Evolutionary conservation across 2,113 vertebrate genomes (phyloP).

Genomic region (Calcarius ornatus): DNA sequence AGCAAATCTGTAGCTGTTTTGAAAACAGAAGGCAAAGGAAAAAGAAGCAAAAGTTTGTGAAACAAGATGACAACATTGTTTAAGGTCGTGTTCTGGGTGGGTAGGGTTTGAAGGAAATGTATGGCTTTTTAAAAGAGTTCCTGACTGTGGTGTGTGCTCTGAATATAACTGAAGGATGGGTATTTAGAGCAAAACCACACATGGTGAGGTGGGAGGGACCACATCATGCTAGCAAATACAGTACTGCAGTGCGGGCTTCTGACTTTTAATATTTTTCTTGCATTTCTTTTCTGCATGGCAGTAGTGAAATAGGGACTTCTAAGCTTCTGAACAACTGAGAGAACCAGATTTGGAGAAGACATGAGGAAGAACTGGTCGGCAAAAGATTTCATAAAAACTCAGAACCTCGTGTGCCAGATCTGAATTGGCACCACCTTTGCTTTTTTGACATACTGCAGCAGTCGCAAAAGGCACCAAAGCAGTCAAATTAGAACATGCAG

Average conservation of each 20-base stretch:
- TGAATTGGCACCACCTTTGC: conserved; percentile 74
- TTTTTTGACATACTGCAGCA: conserved; percentile 73
- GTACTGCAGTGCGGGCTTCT: conserved; percentile 65
- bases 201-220: conserved; percentile 55
- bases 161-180: conserved; percentile 1
- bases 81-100: neutral
- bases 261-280: conserved; percentile 78
- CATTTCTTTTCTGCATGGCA: conserved; percentile 81
- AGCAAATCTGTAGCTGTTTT: neutral
- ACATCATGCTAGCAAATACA: conserved; percentile 60
- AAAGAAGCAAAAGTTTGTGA: neutral
- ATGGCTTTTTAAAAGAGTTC: neutral
- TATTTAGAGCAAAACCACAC: conserved; percentile 23
- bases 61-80: neutral
- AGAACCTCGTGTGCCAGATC: conserved; percentile 71
- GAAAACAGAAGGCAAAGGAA: neutral
- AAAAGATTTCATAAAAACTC: conserved; percentile 77
- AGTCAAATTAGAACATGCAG: conserved; percentile 68
- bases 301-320: conserved; percentile 80
- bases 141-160: neutral
- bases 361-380: conserved; percentile 75
- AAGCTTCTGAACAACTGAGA: conserved; percentile 79
- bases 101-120: neutral
- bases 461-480: conserved; percentile 69
- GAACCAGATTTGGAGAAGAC: conserved; percentile 78